These are phyloP conservation scores for Drosophila teissieri DNA, from an alignment of 1,140 invertebrate genomes.

Conservation along the genomic window DNA sequence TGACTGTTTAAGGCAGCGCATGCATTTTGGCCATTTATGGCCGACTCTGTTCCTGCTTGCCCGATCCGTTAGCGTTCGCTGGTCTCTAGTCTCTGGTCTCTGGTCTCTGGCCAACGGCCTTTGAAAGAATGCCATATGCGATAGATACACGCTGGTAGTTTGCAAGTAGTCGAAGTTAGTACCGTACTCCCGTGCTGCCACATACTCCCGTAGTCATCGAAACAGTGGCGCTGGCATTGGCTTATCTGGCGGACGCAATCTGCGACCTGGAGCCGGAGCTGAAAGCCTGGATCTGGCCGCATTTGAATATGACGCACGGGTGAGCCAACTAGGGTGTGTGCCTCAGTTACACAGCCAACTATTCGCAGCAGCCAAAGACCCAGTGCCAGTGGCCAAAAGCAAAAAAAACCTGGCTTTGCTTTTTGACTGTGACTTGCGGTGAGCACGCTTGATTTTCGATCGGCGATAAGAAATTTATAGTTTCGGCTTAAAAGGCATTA, in stretches of 20 bases:
- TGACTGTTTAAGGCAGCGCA: conserved; percentile 74
- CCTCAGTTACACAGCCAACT: conserved; percentile 11
- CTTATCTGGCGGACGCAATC: conserved; percentile 76
- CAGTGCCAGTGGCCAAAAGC: conserved; percentile 47
- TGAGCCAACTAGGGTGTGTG: conserved; percentile 75
- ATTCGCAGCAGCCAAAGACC: conserved; percentile 1
- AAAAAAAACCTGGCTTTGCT: conserved; percentile 39
- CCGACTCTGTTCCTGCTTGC: conserved; percentile 60
- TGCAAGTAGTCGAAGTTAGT: conserved; percentile 14
- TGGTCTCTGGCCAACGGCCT: conserved; percentile 53
- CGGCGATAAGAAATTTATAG: conserved; percentile 80
- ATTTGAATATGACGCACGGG: conserved; percentile 82
- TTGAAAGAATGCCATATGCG: conserved; percentile 67
- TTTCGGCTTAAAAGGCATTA: conserved; percentile 81
- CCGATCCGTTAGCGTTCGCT: conserved; percentile 51
- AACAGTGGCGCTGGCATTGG: conserved; percentile 73
- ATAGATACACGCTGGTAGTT: conserved; percentile 3
- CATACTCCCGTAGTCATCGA: conserved; percentile 24
- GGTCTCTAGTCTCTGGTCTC: too few species aligned
- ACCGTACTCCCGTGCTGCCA: neutral
- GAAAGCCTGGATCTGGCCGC: conserved; percentile 39
- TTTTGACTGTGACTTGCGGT: conserved; percentile 58
- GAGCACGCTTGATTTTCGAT: conserved; percentile 80
- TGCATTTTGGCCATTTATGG: conserved; percentile 74
- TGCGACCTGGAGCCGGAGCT: conserved; percentile 53